These are phyloP conservation scores for Pungitius pungitius DNA, from an alignment of 2,113 vertebrate genomes.

Conservation along the genomic window DNA sequence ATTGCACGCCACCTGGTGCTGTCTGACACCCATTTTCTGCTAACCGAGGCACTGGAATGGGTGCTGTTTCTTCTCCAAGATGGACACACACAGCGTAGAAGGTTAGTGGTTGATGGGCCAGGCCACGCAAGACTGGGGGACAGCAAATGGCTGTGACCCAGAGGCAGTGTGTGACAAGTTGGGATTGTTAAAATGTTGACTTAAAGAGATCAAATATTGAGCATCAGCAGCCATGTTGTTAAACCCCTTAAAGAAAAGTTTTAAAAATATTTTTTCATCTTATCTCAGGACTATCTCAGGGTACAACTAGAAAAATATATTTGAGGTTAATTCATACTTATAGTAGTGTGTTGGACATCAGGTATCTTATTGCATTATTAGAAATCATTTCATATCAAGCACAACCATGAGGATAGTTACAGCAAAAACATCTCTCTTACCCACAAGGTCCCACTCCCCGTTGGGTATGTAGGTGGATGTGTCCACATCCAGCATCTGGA, in stretches of 20 bases:
- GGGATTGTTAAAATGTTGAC: background rate
- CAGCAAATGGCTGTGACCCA: background rate
- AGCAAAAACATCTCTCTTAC: constrained; percentile 68
- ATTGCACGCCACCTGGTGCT: constrained; percentile 51
- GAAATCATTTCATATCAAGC: background rate
- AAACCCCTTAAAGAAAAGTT: background rate
- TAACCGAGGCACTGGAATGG: constrained; percentile 23
- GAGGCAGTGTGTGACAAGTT: background rate
- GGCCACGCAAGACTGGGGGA: background rate
- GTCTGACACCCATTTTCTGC: constrained; percentile 55
- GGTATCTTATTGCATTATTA: background rate
- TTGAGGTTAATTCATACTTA: background rate
- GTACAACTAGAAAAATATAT: background rate
- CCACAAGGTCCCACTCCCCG: constrained; percentile 90
- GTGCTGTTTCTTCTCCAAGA: constrained; percentile 28
- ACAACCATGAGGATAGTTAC: background rate
- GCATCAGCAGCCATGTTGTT: background rate
- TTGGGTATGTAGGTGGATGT: constrained; percentile 88
- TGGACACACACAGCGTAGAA: constrained; percentile 15
- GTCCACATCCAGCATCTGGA: constrained; percentile 89
- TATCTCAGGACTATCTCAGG: background rate
- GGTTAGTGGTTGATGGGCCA: background rate
- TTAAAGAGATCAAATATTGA: background rate
- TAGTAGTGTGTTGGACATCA: background rate
- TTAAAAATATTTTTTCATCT: background rate